Percentiles rank a stretch among this genome's conserved stretches.
These are phyloP conservation scores for Ochotona princeps DNA, from an alignment of 2,113 vertebrate species.

Conservation along the genomic window DNA sequence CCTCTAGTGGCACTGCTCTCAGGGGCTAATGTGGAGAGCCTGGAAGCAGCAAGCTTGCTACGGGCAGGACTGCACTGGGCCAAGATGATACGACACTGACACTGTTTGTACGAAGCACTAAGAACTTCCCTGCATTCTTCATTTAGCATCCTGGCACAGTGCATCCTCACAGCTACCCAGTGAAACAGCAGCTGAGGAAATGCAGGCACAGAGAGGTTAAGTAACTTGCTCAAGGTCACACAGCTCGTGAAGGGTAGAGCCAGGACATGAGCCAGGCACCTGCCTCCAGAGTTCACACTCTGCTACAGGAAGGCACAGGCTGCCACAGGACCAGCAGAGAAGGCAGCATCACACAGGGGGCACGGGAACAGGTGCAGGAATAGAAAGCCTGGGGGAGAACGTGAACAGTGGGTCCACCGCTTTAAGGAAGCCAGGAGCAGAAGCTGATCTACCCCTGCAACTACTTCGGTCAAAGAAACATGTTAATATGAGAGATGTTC, in stretches of 20 bases:
- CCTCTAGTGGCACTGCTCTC: background rate
- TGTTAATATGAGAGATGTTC: background rate
- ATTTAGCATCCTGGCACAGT: background rate
- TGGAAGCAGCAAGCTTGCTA: background rate
- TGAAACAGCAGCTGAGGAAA: background rate
- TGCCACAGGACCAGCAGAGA: background rate
- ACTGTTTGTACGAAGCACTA: background rate
- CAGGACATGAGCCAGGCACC: background rate
- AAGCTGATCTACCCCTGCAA: background rate
- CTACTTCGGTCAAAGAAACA: background rate
- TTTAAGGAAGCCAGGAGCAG: background rate
- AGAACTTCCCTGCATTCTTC: background rate
- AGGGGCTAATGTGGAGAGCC: background rate
- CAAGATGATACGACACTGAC: background rate
- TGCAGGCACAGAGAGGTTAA: conserved; percentile 6
- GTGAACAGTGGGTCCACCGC: background rate
- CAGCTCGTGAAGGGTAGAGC: background rate
- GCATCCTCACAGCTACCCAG: background rate
- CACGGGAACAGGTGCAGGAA: fast-evolving
- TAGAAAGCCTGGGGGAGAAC: background rate
- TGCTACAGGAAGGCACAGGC: background rate
- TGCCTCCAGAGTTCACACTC: background rate
- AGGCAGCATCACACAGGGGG: background rate
- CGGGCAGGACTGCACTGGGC: background rate
- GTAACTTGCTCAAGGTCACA: conserved; percentile 30